Conservation (phyloP, 1,140 invertebrate species). For the Brachionus angularis region DNA sequence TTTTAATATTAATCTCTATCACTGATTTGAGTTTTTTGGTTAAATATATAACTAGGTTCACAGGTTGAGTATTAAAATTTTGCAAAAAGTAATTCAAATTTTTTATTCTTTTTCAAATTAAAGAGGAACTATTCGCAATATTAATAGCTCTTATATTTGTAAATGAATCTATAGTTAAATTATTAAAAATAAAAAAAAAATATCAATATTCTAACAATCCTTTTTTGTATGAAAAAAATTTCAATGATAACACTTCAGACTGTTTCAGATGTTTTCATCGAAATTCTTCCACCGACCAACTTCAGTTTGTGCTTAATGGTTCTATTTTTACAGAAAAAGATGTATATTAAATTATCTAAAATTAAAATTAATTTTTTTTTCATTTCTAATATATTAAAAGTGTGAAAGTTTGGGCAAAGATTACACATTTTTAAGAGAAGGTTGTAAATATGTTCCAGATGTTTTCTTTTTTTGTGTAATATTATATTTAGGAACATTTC, state of each 20-base stretch:
- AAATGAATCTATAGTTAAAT: constrained; percentile 75
- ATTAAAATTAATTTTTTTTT: background rate
- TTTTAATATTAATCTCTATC: constrained; percentile 81
- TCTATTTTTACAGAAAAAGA: constrained; percentile 16
- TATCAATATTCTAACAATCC: constrained; percentile 6
- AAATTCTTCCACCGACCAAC: background rate
- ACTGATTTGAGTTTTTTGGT: constrained; percentile 93
- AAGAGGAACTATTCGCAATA: constrained; percentile 94
- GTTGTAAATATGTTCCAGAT: constrained; percentile 71
- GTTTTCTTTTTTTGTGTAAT: constrained; percentile 93
- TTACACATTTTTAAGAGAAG: constrained; percentile 23
- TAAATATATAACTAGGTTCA: constrained; percentile 84
- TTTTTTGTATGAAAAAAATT: constrained; percentile 5
- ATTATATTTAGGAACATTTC: constrained; percentile 86
- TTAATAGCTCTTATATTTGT: constrained; percentile 98
- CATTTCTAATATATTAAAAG: background rate
- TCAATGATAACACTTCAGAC: background rate
- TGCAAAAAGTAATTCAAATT: background rate
- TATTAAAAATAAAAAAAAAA: constrained; percentile 46
- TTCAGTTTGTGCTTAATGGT: background rate
- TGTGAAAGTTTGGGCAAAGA: background rate
- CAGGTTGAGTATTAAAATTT: background rate
- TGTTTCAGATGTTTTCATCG: constrained; percentile 1
- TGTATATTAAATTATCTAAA: background rate
- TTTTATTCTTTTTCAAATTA: constrained; percentile 70